Evolutionary conservation across 2,113 vertebrate genomes (phyloP).

Genomic region (Dicaeum eximium): DNA sequence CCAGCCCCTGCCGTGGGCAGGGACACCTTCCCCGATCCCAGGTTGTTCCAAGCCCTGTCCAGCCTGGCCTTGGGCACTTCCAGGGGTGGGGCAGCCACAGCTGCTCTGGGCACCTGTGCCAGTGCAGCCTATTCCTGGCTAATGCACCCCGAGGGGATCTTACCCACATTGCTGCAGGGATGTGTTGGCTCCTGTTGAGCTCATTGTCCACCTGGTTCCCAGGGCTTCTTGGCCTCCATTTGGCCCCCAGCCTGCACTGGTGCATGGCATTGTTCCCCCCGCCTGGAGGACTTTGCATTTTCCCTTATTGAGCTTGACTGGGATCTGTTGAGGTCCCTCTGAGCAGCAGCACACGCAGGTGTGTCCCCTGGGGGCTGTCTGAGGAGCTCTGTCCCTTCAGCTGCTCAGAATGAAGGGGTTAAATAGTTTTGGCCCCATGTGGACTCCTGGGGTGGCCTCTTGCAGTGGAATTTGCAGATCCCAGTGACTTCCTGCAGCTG

Average conservation of each 20-base stretch:
- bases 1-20: neutral
- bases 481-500: neutral
- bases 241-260: neutral
- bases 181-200: neutral
- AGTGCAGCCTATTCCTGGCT: neutral
- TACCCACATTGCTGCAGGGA: neutral
- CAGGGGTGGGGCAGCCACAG: neutral
- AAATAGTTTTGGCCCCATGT: neutral
- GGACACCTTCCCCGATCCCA: neutral
- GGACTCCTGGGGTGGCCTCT: neutral
- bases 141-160: fast-evolving
- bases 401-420: neutral
- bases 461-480: neutral
- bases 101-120: neutral
- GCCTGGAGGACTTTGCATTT: neutral
- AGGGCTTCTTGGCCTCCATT: neutral
- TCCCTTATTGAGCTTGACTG: neutral
- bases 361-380: neutral
- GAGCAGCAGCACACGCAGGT: neutral
- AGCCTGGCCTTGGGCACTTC: neutral
- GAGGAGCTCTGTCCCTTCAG: neutral
- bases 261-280: neutral
- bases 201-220: neutral
- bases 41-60: fast-evolving
- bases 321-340: neutral